Evolutionary conservation across 2,113 vertebrate genomes (phyloP).

Genomic region (Ailuropoda melanoleuca): DNA sequence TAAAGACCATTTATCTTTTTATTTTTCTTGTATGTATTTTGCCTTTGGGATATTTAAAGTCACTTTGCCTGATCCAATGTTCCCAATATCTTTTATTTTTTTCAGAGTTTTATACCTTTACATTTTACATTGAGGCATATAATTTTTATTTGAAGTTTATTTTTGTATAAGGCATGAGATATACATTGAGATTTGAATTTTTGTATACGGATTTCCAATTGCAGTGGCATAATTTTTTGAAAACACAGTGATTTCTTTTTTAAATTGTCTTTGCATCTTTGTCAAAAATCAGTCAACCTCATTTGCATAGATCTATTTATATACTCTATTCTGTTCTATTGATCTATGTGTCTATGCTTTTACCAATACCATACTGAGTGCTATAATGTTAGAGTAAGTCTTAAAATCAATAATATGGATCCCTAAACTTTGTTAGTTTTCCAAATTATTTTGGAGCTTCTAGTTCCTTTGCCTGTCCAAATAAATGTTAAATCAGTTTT

Average conservation of each 20-base stretch:
- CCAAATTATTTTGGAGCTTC: neutral
- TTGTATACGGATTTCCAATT: neutral
- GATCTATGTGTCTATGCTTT: neutral
- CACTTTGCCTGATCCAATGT: neutral
- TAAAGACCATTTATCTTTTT: neutral
- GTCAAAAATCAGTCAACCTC: neutral
- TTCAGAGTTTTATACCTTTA: neutral
- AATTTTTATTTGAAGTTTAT: neutral
- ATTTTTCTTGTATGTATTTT: neutral
- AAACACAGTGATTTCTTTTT: neutral
- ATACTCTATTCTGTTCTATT: neutral
- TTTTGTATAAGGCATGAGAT: neutral
- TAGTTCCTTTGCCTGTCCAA: neutral
- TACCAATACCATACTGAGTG: neutral
- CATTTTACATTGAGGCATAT: neutral
- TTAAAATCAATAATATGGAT: neutral
- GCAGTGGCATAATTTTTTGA: neutral
- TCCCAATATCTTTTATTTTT: neutral
- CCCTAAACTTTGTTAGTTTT: neutral
- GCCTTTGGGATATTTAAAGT: neutral
- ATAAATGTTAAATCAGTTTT: neutral
- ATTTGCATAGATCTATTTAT: neutral
- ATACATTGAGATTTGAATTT: neutral
- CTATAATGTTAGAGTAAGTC: neutral
- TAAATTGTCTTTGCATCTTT: neutral